Evolutionary conservation across 2,797 vertebrate species (phyloP).

Genomic region (Pangasius mekongensis): DNA sequence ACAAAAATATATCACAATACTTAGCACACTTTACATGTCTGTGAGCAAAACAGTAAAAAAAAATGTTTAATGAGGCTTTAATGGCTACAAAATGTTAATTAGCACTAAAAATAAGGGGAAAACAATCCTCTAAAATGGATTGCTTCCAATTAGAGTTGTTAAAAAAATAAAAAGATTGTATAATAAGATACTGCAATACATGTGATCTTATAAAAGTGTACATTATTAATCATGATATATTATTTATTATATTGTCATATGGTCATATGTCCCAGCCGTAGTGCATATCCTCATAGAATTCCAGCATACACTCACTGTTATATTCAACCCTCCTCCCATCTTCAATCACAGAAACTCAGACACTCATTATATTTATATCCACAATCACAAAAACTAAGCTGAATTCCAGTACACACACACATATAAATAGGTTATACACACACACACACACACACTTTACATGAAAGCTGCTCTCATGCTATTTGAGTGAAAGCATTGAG

Average conservation of each 20-base stretch:
- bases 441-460: constrained; percentile 56
- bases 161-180: background rate
- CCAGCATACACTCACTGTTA: constrained; percentile 12
- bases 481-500: constrained; percentile 69
- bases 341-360: background rate
- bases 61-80: background rate
- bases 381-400: constrained; percentile 18
- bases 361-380: constrained; percentile 4
- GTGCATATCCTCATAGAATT: background rate
- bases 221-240: background rate
- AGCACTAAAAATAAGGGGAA: too few species aligned
- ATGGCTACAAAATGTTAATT: background rate
- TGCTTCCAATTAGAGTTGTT: background rate
- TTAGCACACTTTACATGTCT: too few species aligned
- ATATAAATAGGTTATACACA: background rate
- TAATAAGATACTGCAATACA: background rate
- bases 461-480: constrained; percentile 70
- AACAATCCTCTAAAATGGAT: background rate
- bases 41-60: too few species aligned
- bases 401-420: constrained; percentile 39
- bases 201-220: background rate
- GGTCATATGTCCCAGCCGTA: background rate
- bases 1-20: too few species aligned
- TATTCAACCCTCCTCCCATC: background rate
- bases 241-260: background rate